Conservation (phyloP, 2,113 vertebrate species). For the Poecilia latipinna region DNA sequence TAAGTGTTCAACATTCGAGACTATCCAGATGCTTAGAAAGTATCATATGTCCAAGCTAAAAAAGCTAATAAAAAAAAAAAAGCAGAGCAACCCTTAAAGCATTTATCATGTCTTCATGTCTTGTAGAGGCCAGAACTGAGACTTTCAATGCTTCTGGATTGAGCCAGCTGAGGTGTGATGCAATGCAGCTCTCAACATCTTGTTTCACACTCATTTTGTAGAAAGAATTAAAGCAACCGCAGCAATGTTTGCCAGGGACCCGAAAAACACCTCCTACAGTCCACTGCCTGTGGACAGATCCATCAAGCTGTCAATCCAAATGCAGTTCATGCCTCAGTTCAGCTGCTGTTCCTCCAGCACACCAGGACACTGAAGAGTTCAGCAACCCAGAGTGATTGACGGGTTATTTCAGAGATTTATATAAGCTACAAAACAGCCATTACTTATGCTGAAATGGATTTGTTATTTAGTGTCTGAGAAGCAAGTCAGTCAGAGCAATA, state of each 20-base stretch:
- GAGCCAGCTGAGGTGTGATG: neutral
- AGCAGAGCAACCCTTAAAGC: too few relatives aligned
- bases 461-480: neutral
- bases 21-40: too few relatives aligned
- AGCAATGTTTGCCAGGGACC: slow-evolving; percentile 12
- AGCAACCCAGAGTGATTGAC: slow-evolving; percentile 4
- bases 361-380: neutral
- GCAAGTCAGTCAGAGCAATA: neutral
- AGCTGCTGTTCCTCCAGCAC: slow-evolving; percentile 9
- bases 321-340: slow-evolving; percentile 12
- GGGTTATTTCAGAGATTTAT: slow-evolving; percentile 12
- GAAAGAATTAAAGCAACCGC: slow-evolving; percentile 17
- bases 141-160: neutral
- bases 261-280: slow-evolving; percentile 44
- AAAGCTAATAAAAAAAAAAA: too few relatives aligned
- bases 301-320: slow-evolving; percentile 45
- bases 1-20: too few relatives aligned
- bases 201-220: slow-evolving; percentile 4
- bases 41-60: too few relatives aligned
- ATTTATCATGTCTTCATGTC: too few relatives aligned
- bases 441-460: neutral
- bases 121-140: too few relatives aligned
- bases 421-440: slow-evolving; percentile 8
- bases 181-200: neutral
- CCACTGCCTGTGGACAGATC: slow-evolving; percentile 31